These are phyloP conservation scores for Mesitornis unicolor DNA, from an alignment of 2,113 vertebrate genomes.

Conservation along the genomic window DNA sequence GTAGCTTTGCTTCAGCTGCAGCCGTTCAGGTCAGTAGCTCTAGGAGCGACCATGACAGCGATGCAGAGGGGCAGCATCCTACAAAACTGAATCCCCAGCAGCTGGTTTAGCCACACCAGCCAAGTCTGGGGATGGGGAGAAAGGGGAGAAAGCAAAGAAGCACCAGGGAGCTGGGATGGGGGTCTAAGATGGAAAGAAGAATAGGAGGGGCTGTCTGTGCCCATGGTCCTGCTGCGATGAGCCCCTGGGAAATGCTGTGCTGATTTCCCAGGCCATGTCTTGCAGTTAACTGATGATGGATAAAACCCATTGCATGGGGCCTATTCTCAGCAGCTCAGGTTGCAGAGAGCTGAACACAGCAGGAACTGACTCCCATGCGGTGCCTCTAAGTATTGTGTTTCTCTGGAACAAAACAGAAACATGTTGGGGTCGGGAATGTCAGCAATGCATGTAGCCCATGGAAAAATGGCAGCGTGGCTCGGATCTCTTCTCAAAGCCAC, in stretches of 20 bases:
- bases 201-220: not conserved
- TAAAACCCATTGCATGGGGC: constrained; percentile 15
- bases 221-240: not conserved
- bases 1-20: not conserved
- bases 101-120: not conserved
- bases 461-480: not conserved
- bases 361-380: not conserved
- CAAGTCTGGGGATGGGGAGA: not conserved
- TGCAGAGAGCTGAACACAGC: not conserved
- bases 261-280: constrained; percentile 10
- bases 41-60: rapidly evolving
- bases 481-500: not conserved
- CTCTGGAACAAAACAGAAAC: constrained; percentile 37
- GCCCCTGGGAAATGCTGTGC: not conserved
- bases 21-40: not conserved
- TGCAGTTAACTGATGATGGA: not conserved
- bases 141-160: not conserved
- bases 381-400: constrained; percentile 3
- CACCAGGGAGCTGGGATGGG: not conserved
- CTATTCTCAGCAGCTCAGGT: constrained; percentile 22
- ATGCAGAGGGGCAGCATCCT: not conserved
- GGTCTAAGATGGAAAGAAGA: not conserved
- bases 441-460: not conserved
- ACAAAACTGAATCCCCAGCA: not conserved
- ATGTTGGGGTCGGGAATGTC: not conserved